Evolutionary conservation across 2,113 vertebrate species (phyloP), one percentile per base, ranked within the genome.

Genomic region (Cephalopholis sonnerati): DNA sequence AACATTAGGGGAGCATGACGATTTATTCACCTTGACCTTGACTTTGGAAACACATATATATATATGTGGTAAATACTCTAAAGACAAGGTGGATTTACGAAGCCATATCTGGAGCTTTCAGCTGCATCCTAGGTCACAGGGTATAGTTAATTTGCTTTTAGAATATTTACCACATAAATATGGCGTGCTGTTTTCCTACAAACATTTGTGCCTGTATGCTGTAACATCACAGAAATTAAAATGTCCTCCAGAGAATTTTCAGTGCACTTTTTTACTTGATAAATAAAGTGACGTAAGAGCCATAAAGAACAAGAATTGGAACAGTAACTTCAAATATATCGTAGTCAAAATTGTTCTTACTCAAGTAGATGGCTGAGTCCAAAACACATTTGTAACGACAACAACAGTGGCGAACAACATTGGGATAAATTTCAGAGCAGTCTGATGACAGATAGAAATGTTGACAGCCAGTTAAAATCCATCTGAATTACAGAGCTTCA

Each of bases 11-110:
- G 5, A 50, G n/a, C 27, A 20, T 24, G 32, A 24, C 25, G 7
- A 29, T 62, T 67, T 27, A 74, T 68, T 68, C 46, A 63, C n/a
- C n/a, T n/a, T n/a, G n/a, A n/a, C n/a, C n/a, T n/a, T 54, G 48
- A 53, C 9, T 22, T 36, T 20, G 2, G 20, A 16, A 2, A 46
- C 8, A 46, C 46, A 53, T 24, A 41, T 29, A 32, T 54, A 53
- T 24, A 41, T 29, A 32, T 54, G 71, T 53, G 15, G 24, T 58
- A 24, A 51, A 63, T 46, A 55, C 36, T 59, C 6, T 2, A 22
- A 55, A 70, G 1, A 8, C 24, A 32, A 51, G 13, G 13, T 67
- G 8, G n/a, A 29, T 29, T 57, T 72, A 1, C 16, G 17, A 2
- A 59, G 10, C 24, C 46, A 7, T 61, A 50, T 27, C 53, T 18